Percentiles rank a stretch among this genome's conserved stretches.
Evolutionary conservation across 2,113 vertebrate genomes (phyloP).

Genomic region (Xyliphius kryptos): DNA sequence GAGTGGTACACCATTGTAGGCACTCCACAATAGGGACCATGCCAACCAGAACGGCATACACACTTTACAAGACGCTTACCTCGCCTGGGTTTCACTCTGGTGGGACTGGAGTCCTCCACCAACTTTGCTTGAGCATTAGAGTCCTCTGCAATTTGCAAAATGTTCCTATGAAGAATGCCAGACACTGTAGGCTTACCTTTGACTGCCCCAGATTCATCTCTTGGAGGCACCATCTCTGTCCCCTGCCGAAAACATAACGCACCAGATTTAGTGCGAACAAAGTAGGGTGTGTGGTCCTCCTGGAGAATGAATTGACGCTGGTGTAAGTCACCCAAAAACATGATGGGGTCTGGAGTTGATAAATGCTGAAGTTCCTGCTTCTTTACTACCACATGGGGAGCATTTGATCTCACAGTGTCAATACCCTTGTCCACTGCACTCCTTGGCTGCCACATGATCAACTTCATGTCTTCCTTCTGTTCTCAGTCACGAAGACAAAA

Average conservation of each 20-base stretch:
- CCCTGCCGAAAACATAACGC: slow-evolving; percentile 88
- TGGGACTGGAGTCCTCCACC: slow-evolving; percentile 20
- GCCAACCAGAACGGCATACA: slow-evolving; percentile 88
- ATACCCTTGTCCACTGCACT: slow-evolving; percentile 17
- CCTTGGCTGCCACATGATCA: slow-evolving; percentile 36
- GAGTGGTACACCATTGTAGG: slow-evolving; percentile 97
- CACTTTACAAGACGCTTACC: slow-evolving; percentile 89
- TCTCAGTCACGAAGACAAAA: slow-evolving; percentile 18
- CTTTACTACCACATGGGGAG: not conserved
- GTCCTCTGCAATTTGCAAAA: slow-evolving; percentile 39
- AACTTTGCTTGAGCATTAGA: slow-evolving; percentile 20
- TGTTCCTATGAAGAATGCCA: slow-evolving; percentile 48
- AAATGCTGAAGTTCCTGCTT: not conserved
- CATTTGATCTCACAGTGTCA: slow-evolving; percentile 7
- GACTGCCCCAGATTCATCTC: slow-evolving; percentile 55
- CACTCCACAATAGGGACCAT: slow-evolving; percentile 92
- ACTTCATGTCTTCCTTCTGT: slow-evolving; percentile 33
- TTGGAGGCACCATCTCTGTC: slow-evolving; percentile 72
- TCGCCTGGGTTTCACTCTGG: slow-evolving; percentile 50
- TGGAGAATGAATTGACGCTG: slow-evolving; percentile 68
- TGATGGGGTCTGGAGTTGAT: slow-evolving; percentile 30
- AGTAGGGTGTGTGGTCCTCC: slow-evolving; percentile 77
- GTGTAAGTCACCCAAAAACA: slow-evolving; percentile 65
- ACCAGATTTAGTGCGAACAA: slow-evolving; percentile 85
- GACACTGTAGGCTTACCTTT: slow-evolving; percentile 41